Evolutionary conservation across 2,888 invertebrate species (phyloP), one percentile per base, ranked within the genome.

Genomic region (Lycocerus yunnanus): DNA sequence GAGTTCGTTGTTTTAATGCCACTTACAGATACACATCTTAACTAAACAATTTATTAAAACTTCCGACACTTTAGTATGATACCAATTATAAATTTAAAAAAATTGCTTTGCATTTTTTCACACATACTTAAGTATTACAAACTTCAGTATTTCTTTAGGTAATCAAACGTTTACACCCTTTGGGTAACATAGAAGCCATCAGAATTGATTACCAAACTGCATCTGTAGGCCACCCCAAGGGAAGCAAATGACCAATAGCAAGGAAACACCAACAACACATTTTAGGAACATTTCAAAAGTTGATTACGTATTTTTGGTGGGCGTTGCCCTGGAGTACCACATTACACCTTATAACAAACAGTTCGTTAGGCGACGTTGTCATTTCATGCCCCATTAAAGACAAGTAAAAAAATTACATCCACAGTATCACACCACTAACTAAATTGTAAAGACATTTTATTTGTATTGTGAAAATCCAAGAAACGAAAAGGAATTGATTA

Each of bases 151-250:
- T 58, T 58, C 71, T 86, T 80, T 68, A 96, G 99, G 99, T 74
- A 99, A 89, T 98, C 98, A 3, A 99, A 99, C 87, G 97, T 99
- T 8, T 99, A 99, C 86, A 99, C 99, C n/a, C n/a, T 0, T 88
- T 99, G 85, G 99, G 99, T 24, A 95, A 94, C 79, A 97, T 99
- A 82, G 99, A 98, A 8, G 91, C 93, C n/a, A 98, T 88, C 91
- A 96, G 77, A 97, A 99, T 77, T 99, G 1, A 97, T 97, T 82
- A 99, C 99, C 0, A 99, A 99, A 88, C 89, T 99, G 70, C 98
- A 2, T 95, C 96, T 1, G 95, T 97, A 63, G 99, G 99, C 3
- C 94, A 97, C 82, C 96, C 95, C n/a, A 0, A 90, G 98, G 77
- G 97, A 97, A 88, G 97, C 98, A 0, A 96, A n/a, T 96, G 93